Evolutionary conservation across 2,113 vertebrate genomes (phyloP).

Genomic region (Hemicordylus capensis): DNA sequence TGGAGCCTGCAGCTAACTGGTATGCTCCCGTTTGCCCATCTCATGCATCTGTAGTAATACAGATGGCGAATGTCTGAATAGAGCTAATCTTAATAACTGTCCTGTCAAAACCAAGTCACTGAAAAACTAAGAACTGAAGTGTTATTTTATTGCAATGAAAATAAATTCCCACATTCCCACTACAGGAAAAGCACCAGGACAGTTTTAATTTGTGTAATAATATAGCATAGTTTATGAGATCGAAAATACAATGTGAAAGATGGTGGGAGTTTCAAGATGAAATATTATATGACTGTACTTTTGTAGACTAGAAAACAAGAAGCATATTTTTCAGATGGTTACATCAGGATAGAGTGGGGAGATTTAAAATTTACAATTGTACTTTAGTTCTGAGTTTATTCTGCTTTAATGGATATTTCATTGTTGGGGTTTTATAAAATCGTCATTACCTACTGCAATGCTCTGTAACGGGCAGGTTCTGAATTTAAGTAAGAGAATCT

Average conservation of each 20-base stretch:
- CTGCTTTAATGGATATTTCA: not conserved
- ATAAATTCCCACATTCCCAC: not conserved
- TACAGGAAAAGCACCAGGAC: not conserved
- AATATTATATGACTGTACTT: not conserved
- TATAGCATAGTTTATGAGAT: not conserved
- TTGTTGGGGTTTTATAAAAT: not conserved
- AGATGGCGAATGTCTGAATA: not conserved
- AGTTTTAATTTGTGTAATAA: not conserved
- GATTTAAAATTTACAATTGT: not conserved
- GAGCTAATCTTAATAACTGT: not conserved
- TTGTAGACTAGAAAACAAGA: not conserved
- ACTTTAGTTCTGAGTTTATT: not conserved
- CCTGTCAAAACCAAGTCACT: not conserved
- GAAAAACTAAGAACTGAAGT: not conserved
- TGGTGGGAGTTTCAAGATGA: not conserved
- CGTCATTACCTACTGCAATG: not conserved
- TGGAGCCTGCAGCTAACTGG: no score
- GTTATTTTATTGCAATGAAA: not conserved
- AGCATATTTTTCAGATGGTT: not conserved
- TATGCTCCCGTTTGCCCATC: no score
- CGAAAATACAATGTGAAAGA: not conserved
- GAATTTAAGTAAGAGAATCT: not conserved
- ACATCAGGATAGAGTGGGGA: not conserved
- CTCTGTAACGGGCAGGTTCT: not conserved
- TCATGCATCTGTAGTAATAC: no score